phyloP scores from a whole-genome alignment of 2,797 vertebrate genomes.

The Florisuga fusca region DNA sequence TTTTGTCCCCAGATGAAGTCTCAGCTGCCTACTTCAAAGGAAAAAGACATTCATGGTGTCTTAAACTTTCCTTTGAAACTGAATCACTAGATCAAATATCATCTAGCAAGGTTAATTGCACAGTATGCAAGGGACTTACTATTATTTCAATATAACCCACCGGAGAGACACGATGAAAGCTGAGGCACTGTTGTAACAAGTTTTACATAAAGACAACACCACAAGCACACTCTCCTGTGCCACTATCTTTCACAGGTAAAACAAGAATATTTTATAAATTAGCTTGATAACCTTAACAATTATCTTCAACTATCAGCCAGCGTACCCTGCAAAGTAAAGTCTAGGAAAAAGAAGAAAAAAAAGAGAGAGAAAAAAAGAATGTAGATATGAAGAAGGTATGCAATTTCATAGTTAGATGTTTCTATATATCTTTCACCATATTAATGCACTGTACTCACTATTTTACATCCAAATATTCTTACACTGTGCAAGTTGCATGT shows the following conservation, averaged over 20 bases:
- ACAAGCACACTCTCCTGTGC: not conserved
- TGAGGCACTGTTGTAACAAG: not conserved
- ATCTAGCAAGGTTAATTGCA: conserved; percentile 66
- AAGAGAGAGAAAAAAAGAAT: not conserved
- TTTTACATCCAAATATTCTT: not conserved
- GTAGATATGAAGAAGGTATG: not conserved
- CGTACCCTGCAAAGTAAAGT: not conserved
- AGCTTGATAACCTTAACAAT: not conserved
- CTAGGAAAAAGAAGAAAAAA: too few relatives aligned
- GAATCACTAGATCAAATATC: conserved; percentile 68
- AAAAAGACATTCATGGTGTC: conserved; percentile 66
- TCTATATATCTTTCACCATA: not conserved
- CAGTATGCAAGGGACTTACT: conserved; percentile 46
- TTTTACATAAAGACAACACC: not conserved
- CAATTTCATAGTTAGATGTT: not conserved
- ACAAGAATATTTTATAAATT: not conserved
- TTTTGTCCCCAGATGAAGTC: conserved; percentile 57
- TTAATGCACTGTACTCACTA: fast-evolving
- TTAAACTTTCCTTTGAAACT: conserved; percentile 74
- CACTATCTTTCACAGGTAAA: not conserved
- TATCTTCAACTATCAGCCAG: not conserved
- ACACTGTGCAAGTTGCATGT: not conserved
- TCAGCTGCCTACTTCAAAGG: conserved; percentile 76
- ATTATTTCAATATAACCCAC: conserved; percentile 48
- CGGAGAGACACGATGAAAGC: conserved; percentile 46